Percentiles rank a stretch among this genome's conserved stretches.
These are phyloP conservation scores for Ophioderma brevispina DNA, from an alignment of 35 echinoderm and acorn worm genomes.

Conservation along the genomic window DNA sequence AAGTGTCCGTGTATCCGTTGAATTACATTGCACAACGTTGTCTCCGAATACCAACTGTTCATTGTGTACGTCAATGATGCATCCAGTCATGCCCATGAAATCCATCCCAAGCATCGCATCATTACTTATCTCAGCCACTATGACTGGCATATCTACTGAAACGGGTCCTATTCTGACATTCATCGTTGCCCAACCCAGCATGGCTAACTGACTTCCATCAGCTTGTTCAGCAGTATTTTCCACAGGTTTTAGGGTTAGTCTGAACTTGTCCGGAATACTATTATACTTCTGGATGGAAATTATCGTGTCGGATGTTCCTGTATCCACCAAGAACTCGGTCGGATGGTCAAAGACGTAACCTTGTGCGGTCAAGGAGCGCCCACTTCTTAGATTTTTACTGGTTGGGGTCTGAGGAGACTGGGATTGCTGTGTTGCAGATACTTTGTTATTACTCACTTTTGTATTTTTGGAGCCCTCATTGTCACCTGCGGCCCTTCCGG, in stretches of 20 bases:
- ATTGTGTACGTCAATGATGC: conserved; percentile 10
- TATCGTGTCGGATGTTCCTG: not conserved
- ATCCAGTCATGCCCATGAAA: not conserved
- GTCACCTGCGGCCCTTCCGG: not conserved
- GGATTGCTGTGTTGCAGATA: too few relatives aligned
- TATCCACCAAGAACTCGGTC: not conserved
- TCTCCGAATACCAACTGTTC: not conserved
- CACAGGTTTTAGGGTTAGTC: not conserved
- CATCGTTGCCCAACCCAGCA: not conserved
- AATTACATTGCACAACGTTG: not conserved
- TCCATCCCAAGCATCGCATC: conserved; percentile 22
- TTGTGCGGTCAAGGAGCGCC: too few relatives aligned
- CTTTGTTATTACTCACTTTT: not conserved
- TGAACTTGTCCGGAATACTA: not conserved
- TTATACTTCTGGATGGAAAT: not conserved
- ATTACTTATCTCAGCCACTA: not conserved
- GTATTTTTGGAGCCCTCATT: not conserved
- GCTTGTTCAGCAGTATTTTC: not conserved
- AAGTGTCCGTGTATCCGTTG: not conserved
- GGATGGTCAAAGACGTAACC: not conserved
- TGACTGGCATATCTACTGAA: not conserved
- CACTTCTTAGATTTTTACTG: not conserved
- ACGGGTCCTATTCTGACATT: not conserved
- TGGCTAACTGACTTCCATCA: not conserved
- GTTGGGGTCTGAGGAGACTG: not conserved